Evolutionary conservation across 2,888 invertebrate species (phyloP).

Genomic region (Nebria salina): DNA sequence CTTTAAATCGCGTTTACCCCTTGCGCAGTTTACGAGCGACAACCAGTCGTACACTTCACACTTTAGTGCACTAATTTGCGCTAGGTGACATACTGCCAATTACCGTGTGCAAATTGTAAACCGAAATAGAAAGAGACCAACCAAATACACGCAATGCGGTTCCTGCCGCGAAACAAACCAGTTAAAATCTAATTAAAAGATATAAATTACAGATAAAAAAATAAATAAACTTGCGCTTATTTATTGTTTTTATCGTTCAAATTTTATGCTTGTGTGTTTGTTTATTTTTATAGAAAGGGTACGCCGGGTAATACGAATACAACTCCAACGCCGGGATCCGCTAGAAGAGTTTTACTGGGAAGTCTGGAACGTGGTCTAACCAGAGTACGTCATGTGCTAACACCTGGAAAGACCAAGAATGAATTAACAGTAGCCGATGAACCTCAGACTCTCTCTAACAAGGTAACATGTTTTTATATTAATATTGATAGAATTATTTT

Average conservation of each 20-base stretch:
- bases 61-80: constrained; percentile 47
- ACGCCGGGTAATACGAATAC: constrained; percentile 18
- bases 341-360: constrained; percentile 71
- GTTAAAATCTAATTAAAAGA: neutral
- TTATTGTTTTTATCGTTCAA: neutral
- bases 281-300: constrained; percentile 3
- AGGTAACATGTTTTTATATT: constrained; percentile 58
- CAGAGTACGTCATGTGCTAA: constrained; percentile 73
- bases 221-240: neutral
- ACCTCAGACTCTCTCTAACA: constrained; percentile 64
- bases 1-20: constrained; percentile 24
- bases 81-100: constrained; percentile 44
- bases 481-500: too few relatives aligned
- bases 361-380: constrained; percentile 76
- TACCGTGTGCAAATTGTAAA: constrained; percentile 26
- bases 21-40: constrained; percentile 37
- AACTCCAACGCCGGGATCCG: constrained; percentile 64
- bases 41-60: constrained; percentile 44
- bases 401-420: constrained; percentile 65
- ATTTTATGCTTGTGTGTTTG: neutral
- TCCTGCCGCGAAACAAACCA: neutral
- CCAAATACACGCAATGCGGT: neutral
- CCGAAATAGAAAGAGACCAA: constrained; percentile 9
- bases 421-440: constrained; percentile 52
- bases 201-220: constrained; percentile 13